Base-by-base conservation (phyloP, 2,888 invertebrate genomes). In the Aphrophora alni region DNA sequence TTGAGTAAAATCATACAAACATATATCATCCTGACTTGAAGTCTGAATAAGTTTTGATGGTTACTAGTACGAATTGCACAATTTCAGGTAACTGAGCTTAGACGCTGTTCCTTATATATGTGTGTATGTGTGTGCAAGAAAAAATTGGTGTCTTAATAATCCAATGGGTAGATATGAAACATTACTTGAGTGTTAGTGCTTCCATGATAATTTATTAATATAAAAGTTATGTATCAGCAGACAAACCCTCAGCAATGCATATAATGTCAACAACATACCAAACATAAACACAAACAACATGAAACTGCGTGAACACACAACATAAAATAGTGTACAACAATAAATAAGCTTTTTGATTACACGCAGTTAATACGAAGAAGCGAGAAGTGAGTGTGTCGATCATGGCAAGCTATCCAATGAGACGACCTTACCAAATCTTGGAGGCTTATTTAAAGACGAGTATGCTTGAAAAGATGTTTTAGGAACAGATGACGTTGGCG, bases 391-490 rank as follows among this genome's bases (percentile, higher is more conserved):
- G 77, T 38, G 44, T 74, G 51, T 21, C 21, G 73, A 24, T 72
- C 26, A 75, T n/a, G 26, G 7, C 27, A 75, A 77, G 59, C 21
- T 1, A 21, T 59, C 59, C 59, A 21, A 59, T 21, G 10, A 59
- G 59, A 59, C 44, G 17, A 33, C 75, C 79, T 81, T 81, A 82
- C 79, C 77, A 79, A 82, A 82, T 26, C 80, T 77, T 59, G 59
- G 59, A 59, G n/a, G 59, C 21, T 59, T 59, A 59, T 59, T 59
- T 59, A 59, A 59, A 2, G 59, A 59, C 21, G 59, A 59, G 21
- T 59, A 59, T 21, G 21, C 59, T n/a, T 59, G 59, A 21, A 5
- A 59, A n/a, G 21, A 10, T 14, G 44, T 14, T 44, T 44, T 44
- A 33, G 33, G 44, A 59, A 59, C 59, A 59, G 1, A 21, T 21